Base-by-base conservation (phyloP, 2,888 invertebrate genomes). In the Temnothorax unifasciatus region DNA sequence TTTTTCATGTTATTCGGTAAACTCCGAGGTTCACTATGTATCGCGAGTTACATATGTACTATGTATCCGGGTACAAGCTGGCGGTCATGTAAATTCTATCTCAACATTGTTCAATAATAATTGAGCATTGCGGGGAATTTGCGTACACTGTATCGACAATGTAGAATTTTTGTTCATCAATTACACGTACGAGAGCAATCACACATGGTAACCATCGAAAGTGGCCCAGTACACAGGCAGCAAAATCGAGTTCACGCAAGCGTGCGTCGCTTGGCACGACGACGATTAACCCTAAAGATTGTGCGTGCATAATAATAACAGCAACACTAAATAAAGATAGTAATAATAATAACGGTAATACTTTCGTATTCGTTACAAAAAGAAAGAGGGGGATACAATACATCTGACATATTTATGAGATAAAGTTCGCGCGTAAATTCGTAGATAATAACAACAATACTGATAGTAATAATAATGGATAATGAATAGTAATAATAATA, bases 361-460 rank as follows among this genome's bases (percentile, higher is more conserved):
- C 83, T 89, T 89, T 69, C 83, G 85, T 87, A 89, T 87, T 88
- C 83, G 83, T 88, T 88, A 77, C 85, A 61, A 85, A 61, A 85
- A 59, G 54, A 61, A 85, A 59, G 54, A 50, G 44, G 61, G 38
- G 34, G 73, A 63, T 79, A 84, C 59, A 68, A 87, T 64, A 85
- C 81, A 88, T 87, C 82, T 86, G 85, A 86, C 84, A 82, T 90
- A 89, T 89, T 90, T 85, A 88, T 76, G 88, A 82, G 83, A 74
- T 87, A 85, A 85, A 84, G 50, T 79, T 79, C 44, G 83, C 83
- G 79, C 79, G 68, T 68, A 79, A 77, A 83, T 68, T 41, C 77
- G 74, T 82, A 85, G 83, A 75, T 85, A 86, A 84, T 74, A 85
- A 82, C 79, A 77, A 85, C 52, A 75, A 84, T 76, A 68, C 74